Base-by-base conservation (phyloP, 2,797 vertebrate genomes). In the Hoplostethus mediterraneus region DNA sequence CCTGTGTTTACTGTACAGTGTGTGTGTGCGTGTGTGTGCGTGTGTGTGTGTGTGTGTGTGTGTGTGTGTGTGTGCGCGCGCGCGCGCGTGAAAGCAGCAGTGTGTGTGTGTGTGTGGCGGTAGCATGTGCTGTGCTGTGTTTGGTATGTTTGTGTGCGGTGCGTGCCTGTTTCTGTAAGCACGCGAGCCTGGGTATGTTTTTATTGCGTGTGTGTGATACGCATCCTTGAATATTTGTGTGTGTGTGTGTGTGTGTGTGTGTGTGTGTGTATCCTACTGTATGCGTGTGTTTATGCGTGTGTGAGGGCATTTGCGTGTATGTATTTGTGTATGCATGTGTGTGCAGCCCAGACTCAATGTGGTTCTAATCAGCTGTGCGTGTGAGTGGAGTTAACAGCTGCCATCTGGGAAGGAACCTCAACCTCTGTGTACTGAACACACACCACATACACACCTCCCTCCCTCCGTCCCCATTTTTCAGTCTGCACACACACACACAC, bases 281-380 rank as follows among this genome's bases (percentile, higher is more conserved):
- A 49, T 69, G 42, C 61, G 36, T 25, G 12, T 61, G 33, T 42
- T 51, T 36, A 5, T 49, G 49, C 36, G 49, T 73, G 30, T 58
- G 72, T 66, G 64, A 21, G 21, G 21, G 21, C 21, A 21, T 21
- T 21, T 76, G 63, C 74, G 58, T 71, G 45, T 79, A 60, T 80
- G 83, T 77, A 72, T 83, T 77, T 83, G 66, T 86, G 84, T 75
- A 73, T 72, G 63, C 87, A 85, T 78, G 89, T 91, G 86, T 82
- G 82, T 88, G 90, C 81, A 85, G 87, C 85, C 87, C 88, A 90
- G 81, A 90, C 88, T 86, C 92, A 94, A 95, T 95, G 91, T 95
- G 94, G 92, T 94, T 95, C 92, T 86, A 93, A 95, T 95, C 93
- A 94, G 92, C 91, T 93, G 91, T 94, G 93, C 91, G 92, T 95